Base-by-base conservation (phyloP, 2,797 vertebrate genomes). In the Onychomys torridus region DNA sequence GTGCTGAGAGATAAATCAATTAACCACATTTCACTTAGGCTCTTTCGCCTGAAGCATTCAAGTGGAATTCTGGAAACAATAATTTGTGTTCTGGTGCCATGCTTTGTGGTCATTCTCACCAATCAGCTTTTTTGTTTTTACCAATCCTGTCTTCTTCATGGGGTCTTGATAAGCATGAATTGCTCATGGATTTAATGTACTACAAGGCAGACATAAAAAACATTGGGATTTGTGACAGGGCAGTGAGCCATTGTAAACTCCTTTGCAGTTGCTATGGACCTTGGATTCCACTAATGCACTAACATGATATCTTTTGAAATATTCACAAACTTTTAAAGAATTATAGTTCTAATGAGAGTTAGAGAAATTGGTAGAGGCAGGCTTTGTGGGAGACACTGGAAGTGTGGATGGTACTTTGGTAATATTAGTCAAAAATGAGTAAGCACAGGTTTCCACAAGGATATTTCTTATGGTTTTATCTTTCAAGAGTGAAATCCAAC, bases 31-130 rank as follows among this genome's bases (percentile, higher is more conserved):
- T 90, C 2, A 1, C 37, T 79, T 88, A 67, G 46, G n/a, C 49
- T 90, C 27, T 91, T 52, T 55, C 40, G 63, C 32, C 69, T 94
- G 85, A 95, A 55, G 91, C 29, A 29, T 90, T 93, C 40, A 82
- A 86, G 8, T 46, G 79, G 81, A 95, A 97, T 96, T 97, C 90
- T 89, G 55, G 32, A 93, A 93, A 69, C 17, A 90, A 34, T 88
- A 2, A 87, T 89, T 94, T 95, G n/a, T 92, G 55, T 93, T 93
- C 73, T 89, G 11, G n/a, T 55, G 14, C 43, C 13, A 8, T 73
- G 76, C 65, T 88, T 90, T 89, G 71, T 34, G 43, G 0, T 90
- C 49, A 32, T 52, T 73, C 76, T 92, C 67, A 73, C 23, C 12
- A 79, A 37, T 34, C 75, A 90, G 82, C 0, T 12, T 23, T 91